A percentile compares a stretch with the other conserved stretches of the same genome.
Conservation (phyloP, 2,888 invertebrate genomes). For the Brachynemurus nebulosus region DNA sequence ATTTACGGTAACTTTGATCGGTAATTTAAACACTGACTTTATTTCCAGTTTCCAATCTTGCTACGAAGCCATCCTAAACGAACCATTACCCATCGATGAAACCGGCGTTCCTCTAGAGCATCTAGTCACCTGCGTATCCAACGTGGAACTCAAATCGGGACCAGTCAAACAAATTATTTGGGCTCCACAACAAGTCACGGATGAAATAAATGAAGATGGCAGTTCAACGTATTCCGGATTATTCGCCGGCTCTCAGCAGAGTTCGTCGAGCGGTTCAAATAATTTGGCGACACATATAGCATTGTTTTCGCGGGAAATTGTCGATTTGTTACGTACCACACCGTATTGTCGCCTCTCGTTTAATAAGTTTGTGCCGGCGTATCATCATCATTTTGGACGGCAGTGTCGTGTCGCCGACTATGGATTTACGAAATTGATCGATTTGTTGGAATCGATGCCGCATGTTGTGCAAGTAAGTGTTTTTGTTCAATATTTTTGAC, state of each 20-base stretch:
- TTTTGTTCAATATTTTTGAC: too few relatives aligned
- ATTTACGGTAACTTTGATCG: too few relatives aligned
- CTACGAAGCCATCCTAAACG: slow-evolving; percentile 59
- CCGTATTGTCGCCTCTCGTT: slow-evolving; percentile 72
- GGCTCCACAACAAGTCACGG: slow-evolving; percentile 24
- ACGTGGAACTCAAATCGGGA: slow-evolving; percentile 43
- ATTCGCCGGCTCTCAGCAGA: slow-evolving; percentile 24
- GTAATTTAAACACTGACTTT: neutral
- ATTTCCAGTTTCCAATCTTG: slow-evolving; percentile 60
- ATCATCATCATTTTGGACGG: slow-evolving; percentile 91
- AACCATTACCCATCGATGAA: slow-evolving; percentile 42
- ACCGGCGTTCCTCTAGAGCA: slow-evolving; percentile 81
- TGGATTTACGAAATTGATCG: slow-evolving; percentile 86
- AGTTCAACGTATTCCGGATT: slow-evolving; percentile 7
- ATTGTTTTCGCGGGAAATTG: slow-evolving; percentile 74
- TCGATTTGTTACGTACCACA: slow-evolving; percentile 69
- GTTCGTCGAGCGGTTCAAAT: too few relatives aligned
- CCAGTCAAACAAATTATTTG: slow-evolving; percentile 42
- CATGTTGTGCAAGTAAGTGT: slow-evolving; percentile 63
- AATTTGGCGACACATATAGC: slow-evolving; percentile 58
- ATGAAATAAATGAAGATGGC: slow-evolving; percentile 24
- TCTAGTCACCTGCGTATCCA: slow-evolving; percentile 69
- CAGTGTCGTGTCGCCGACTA: slow-evolving; percentile 94
- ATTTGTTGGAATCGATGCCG: slow-evolving; percentile 77
- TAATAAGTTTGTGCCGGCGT: slow-evolving; percentile 82